phyloP scores from a whole-genome alignment of 2,797 vertebrate species.

The Coregonus sp. region DNA sequence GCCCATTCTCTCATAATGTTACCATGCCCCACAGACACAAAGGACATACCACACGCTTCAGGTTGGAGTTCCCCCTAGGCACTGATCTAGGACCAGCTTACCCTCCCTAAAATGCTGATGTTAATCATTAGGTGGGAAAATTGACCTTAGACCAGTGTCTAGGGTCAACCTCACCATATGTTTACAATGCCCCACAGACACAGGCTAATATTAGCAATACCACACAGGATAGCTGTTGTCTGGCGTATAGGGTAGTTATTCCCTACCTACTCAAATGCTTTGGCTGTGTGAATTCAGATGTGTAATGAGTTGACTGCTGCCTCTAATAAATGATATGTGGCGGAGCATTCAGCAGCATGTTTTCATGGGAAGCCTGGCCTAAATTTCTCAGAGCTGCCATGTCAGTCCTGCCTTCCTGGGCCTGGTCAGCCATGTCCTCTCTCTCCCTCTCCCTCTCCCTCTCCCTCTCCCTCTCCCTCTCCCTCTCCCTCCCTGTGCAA shows the following conservation, averaged over 20 bases:
- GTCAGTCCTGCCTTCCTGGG: background rate
- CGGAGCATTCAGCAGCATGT: slow-evolving; percentile 42
- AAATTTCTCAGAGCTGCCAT: slow-evolving; percentile 23
- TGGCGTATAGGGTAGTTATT: background rate
- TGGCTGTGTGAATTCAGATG: slow-evolving; percentile 59
- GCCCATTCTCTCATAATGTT: background rate
- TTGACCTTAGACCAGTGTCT: too few relatives aligned
- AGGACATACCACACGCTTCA: background rate
- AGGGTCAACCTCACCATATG: too few relatives aligned
- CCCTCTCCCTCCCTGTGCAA: slow-evolving; percentile 4
- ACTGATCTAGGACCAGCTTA: background rate
- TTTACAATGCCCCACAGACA: background rate
- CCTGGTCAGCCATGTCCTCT: slow-evolving; percentile 4
- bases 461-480: background rate
- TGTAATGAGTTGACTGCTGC: slow-evolving; percentile 72
- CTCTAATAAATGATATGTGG: slow-evolving; percentile 68
- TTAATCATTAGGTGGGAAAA: background rate
- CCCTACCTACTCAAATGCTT: slow-evolving; percentile 38
- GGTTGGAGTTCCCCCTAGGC: background rate
- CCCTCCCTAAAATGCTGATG: background rate
- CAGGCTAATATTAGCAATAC: too few relatives aligned
- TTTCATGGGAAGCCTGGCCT: slow-evolving; percentile 32
- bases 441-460: background rate
- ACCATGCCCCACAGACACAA: background rate
- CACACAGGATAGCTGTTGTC: background rate